Base-by-base conservation (phyloP, 2,113 vertebrate genomes). In the Cygnus atratus region DNA sequence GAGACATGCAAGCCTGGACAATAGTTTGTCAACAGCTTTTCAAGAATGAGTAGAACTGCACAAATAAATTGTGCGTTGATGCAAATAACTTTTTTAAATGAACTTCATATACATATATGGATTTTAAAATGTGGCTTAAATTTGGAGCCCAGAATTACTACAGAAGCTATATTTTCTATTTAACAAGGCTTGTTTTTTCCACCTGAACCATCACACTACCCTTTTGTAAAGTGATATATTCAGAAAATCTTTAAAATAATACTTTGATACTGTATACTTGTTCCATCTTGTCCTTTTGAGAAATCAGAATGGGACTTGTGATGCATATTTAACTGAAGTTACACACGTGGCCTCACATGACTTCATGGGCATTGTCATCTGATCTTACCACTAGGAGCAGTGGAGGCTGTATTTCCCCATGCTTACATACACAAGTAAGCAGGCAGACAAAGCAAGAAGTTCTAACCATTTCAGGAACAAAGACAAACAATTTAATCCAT, bases 401-500 rank as follows among this genome's bases (percentile, higher is more conserved):
- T 43, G 66, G 73, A 65, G 71, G 83, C 58, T 66, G 66, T 58
- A 67, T 76, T 75, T 92, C 88, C 94, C 88, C 48, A 28, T 61
- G 86, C 97, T 96, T 97, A 96, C 96, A 55, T 41, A 96, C 52
- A 84, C 28, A 33, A 95, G 94, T 74, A 97, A 97, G 94, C 95
- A 96, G 92, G 96, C 71, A 94, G 93, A 96, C 93, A 96, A 97
- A 96, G 92, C 83, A 97, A 97, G 85, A 96, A 87, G 81, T 97
- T 97, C 97, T 98, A 96, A 95, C 95, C 96, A 95, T 86, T 94
- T 95, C 97, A 96, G 90, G 85, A 98, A 96, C 93, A 95, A 94
- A 97, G 96, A 97, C 93, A 96, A 97, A 97, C 95, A 94, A 96
- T 97, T 97, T 97, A 97, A 98, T 97, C 97, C 94, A 72, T 95